phyloP scores from a whole-genome alignment of 2,888 invertebrate genomes.

The Baronia brevicornis region DNA sequence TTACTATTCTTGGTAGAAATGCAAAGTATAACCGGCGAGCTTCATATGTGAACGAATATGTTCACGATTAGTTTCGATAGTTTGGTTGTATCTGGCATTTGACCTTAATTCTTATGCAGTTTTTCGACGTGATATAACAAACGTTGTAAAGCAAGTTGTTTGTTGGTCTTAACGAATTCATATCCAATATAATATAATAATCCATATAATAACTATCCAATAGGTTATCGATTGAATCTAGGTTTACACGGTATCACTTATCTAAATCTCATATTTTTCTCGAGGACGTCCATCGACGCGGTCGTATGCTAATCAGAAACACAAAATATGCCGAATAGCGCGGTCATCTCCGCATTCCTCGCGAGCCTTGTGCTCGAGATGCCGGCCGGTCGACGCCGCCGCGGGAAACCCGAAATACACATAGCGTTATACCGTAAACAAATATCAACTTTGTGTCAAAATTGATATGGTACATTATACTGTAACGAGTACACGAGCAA shows the following conservation, averaged over 20 bases:
- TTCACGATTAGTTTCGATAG: too few species aligned
- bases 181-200: too few species aligned
- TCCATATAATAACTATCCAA: too few species aligned
- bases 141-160: too few species aligned
- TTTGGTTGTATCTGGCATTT: too few species aligned
- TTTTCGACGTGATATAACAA: too few species aligned
- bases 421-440: constrained; percentile 16
- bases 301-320: constrained; percentile 52
- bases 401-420: constrained; percentile 47
- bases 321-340: constrained; percentile 44
- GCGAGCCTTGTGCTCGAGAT: constrained; percentile 34
- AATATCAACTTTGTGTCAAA: constrained; percentile 18
- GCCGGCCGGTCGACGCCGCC: constrained; percentile 27
- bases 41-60: too few species aligned
- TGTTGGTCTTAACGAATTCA: too few species aligned
- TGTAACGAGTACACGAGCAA: constrained; percentile 11
- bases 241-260: constrained; percentile 22
- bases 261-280: constrained; percentile 25
- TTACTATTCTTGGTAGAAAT: too few species aligned
- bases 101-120: too few species aligned
- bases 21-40: too few species aligned
- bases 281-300: constrained; percentile 24
- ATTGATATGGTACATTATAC: constrained; percentile 25
- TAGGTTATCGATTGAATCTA: constrained; percentile 27
- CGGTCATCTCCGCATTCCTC: constrained; percentile 70